These are phyloP conservation scores for Drosophila jambulina DNA, from an alignment of 1,140 invertebrate genomes.

Conservation along the genomic window DNA sequence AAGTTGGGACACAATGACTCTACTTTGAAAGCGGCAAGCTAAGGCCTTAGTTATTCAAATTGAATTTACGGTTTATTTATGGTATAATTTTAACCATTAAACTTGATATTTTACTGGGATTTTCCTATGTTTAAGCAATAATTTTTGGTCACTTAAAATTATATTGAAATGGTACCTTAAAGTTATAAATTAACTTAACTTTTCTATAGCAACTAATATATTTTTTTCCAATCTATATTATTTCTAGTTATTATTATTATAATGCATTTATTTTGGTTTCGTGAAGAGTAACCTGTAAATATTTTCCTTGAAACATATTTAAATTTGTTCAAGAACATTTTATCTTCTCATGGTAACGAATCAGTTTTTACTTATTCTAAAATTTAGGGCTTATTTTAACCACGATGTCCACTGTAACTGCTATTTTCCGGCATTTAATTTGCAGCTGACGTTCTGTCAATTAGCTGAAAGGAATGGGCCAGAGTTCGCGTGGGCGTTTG, in stretches of 20 bases:
- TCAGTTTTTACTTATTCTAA: too few relatives aligned
- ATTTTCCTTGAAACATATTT: neutral
- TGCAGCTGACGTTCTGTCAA: constrained; percentile 75
- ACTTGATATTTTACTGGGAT: neutral
- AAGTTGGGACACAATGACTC: neutral
- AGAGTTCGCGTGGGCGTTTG: constrained; percentile 63
- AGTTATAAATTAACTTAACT: neutral
- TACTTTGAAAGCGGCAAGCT: neutral
- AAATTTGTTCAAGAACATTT: neutral
- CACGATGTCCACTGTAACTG: constrained; percentile 29
- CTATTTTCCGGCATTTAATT: constrained; percentile 57
- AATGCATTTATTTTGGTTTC: neutral
- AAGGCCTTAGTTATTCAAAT: neutral
- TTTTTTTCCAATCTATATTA: too few relatives aligned
- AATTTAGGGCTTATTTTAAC: neutral
- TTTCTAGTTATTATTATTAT: too few relatives aligned
- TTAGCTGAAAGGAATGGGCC: constrained; percentile 53
- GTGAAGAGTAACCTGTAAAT: neutral
- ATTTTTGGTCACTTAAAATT: too few relatives aligned
- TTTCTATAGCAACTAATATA: too few relatives aligned
- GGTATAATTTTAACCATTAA: neutral
- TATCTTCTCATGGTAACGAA: neutral
- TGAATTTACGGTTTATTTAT: neutral
- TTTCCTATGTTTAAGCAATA: neutral
- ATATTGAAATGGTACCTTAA: too few relatives aligned